These are phyloP conservation scores for Gryllus bimaculatus DNA, from an alignment of 1,140 invertebrate genomes.

Conservation along the genomic window DNA sequence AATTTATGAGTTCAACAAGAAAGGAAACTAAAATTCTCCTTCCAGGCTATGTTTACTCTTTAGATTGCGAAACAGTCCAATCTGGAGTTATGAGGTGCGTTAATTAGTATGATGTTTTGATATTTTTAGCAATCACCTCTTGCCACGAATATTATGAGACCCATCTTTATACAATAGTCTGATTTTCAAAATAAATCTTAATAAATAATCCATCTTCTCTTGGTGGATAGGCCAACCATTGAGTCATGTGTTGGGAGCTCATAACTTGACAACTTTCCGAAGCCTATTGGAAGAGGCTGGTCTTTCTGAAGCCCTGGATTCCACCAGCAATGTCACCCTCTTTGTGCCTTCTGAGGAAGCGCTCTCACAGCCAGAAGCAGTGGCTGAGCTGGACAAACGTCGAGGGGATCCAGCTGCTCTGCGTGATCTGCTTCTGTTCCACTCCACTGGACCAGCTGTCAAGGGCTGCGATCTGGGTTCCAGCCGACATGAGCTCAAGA, in stretches of 20 bases:
- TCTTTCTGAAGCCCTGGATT: constrained; percentile 33
- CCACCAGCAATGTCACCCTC: constrained; percentile 39
- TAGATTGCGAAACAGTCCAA: too few species aligned
- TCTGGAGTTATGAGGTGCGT: too few species aligned
- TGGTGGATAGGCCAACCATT: constrained; percentile 30
- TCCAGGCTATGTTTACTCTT: too few species aligned
- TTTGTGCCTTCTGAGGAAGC: constrained; percentile 44
- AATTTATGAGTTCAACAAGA: too few species aligned
- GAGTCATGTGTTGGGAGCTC: constrained; percentile 30
- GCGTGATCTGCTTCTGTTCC: constrained; percentile 44
- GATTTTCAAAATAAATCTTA: too few species aligned
- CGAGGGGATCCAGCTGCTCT: constrained; percentile 36
- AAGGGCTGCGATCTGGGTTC: constrained; percentile 39
- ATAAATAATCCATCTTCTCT: too few species aligned
- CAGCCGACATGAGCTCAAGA: constrained; percentile 39
- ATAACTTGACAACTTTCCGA: constrained; percentile 36
- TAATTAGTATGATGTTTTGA: too few species aligned
- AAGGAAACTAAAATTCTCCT: too few species aligned
- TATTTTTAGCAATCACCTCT: too few species aligned
- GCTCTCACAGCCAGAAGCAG: constrained; percentile 32
- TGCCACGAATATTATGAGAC: too few species aligned
- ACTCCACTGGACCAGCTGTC: constrained; percentile 41
- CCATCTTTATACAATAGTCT: too few species aligned
- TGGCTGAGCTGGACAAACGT: constrained; percentile 35
- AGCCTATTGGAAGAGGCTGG: constrained; percentile 34